These are phyloP conservation scores for Zoanthus solanderi DNA, from an alignment of 92 coral and sea anemone genomes.

Conservation along the genomic window DNA sequence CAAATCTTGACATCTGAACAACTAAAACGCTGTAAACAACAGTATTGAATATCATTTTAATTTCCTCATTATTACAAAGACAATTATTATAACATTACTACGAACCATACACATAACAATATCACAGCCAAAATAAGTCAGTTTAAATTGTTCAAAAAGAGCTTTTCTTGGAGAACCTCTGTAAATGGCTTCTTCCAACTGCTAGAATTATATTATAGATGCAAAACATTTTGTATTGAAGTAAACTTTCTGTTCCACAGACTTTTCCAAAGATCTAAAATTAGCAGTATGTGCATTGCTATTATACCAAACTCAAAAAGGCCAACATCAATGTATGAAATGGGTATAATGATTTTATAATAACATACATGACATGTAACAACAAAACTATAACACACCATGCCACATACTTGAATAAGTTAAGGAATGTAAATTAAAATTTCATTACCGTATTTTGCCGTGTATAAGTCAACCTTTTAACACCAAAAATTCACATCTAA, in stretches of 20 bases:
- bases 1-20: too few species aligned
- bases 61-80: not conserved
- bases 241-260: not conserved
- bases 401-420: too few species aligned
- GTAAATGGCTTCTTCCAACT: not conserved
- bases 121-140: constrained; percentile 12
- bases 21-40: not conserved
- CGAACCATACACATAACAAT: not conserved
- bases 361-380: too few species aligned
- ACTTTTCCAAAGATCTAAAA: not conserved
- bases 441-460: too few species aligned
- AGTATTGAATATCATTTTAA: not conserved
- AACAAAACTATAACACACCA: too few species aligned
- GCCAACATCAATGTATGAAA: too few species aligned
- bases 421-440: too few species aligned
- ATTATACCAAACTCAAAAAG: too few species aligned
- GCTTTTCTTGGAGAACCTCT: not conserved
- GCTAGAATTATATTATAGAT: not conserved
- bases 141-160: not conserved
- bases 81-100: not conserved
- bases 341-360: too few species aligned
- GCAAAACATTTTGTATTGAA: not conserved
- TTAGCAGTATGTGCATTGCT: too few species aligned
- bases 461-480: too few species aligned
- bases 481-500: too few species aligned